A percentile compares a stretch with the other conserved stretches of the same genome.
phyloP scores from a whole-genome alignment of 1,140 invertebrate species.

The Notospermus geniculatus region DNA sequence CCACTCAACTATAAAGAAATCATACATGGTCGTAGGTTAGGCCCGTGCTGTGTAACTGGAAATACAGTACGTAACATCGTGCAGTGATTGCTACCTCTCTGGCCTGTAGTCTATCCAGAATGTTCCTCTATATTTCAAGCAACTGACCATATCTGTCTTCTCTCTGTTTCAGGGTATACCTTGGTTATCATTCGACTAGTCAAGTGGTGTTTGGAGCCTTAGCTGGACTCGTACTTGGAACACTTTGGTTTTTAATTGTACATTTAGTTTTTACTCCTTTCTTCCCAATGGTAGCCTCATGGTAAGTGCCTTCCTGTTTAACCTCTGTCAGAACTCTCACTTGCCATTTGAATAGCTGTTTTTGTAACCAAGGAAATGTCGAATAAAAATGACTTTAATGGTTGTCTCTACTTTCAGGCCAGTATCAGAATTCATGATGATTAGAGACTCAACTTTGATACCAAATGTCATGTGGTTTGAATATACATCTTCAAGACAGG shows the following conservation, averaged over 20 bases:
- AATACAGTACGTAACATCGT: no score
- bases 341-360: not conserved
- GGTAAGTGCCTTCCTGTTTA: no score
- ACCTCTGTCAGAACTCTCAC: no score
- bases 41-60: no score
- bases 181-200: slow-evolving; percentile 79
- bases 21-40: no score
- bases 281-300: slow-evolving; percentile 80
- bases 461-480: slow-evolving; percentile 94
- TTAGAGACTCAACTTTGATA: slow-evolving; percentile 86
- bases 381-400: not conserved
- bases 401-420: slow-evolving; percentile 64
- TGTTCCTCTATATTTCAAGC: not conserved
- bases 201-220: slow-evolving; percentile 79
- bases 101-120: not conserved
- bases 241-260: slow-evolving; percentile 75
- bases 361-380: not conserved
- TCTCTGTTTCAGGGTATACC: slow-evolving; percentile 67
- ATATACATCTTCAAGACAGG: slow-evolving; percentile 82
- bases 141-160: slow-evolving; percentile 28
- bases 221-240: slow-evolving; percentile 68
- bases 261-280: slow-evolving; percentile 78
- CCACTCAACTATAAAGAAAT: no score
- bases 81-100: not conserved
- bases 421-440: slow-evolving; percentile 80